Percentiles rank a stretch among this genome's conserved stretches.
phyloP scores from a whole-genome alignment of 2,113 vertebrate genomes.

The Labeo catla region DNA sequence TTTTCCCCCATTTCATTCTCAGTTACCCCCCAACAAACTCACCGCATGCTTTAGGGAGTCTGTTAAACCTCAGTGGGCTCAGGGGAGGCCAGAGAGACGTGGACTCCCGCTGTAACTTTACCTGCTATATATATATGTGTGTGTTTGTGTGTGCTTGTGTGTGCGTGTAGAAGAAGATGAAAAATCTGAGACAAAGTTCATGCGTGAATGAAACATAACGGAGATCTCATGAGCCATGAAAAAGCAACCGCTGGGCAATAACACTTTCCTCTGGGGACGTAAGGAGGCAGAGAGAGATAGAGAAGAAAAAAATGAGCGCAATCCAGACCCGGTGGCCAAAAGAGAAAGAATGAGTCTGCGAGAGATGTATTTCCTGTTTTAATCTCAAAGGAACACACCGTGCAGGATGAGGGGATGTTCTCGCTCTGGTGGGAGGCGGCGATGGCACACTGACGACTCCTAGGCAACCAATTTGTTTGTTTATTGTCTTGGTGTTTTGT shows the following conservation, averaged over 20 bases:
- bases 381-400: conserved; percentile 63
- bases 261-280: conserved; percentile 20
- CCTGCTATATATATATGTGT: no score
- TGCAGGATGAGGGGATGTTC: conserved; percentile 19
- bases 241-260: neutral
- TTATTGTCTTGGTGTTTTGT: conserved; percentile 79
- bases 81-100: no score
- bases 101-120: no score
- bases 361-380: conserved; percentile 58
- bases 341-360: neutral
- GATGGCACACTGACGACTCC: conserved; percentile 69
- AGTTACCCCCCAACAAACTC: no score
- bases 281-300: neutral
- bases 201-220: neutral
- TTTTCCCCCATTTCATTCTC: no score
- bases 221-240: conserved; percentile 18
- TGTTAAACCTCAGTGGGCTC: no score
- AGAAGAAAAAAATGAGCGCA: neutral
- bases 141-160: no score
- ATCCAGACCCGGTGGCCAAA: neutral
- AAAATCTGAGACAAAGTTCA: neutral
- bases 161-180: neutral
- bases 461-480: conserved; percentile 78
- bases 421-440: conserved; percentile 51
- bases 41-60: no score